These are phyloP conservation scores for Tyrophagus putrescentiae DNA, from an alignment of 1,140 invertebrate genomes.

Conservation along the genomic window DNA sequence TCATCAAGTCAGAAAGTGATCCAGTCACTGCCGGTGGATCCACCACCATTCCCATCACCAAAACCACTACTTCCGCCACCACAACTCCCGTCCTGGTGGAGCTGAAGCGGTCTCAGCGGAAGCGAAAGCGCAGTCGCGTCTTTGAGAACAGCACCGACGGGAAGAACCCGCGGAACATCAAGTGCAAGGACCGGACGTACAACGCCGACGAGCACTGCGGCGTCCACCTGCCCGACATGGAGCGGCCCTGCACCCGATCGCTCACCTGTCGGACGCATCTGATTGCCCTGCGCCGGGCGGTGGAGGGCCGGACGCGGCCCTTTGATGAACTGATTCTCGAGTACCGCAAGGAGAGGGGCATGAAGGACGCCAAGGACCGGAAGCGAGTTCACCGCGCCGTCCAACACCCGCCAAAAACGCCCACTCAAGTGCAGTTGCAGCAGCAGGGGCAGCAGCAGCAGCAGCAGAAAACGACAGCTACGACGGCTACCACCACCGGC, in stretches of 20 bases:
- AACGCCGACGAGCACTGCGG: constrained; percentile 70
- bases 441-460: too few species aligned
- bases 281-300: constrained; percentile 51
- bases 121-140: too few species aligned
- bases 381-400: constrained; percentile 43
- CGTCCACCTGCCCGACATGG: constrained; percentile 48
- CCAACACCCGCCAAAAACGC: constrained; percentile 36
- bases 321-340: constrained; percentile 64
- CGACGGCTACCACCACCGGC: too few species aligned
- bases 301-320: constrained; percentile 53
- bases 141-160: too few species aligned
- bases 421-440: constrained; percentile 16
- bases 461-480: too few species aligned
- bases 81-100: too few species aligned
- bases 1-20: too few species aligned
- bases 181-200: constrained; percentile 55
- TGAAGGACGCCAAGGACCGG: constrained; percentile 23
- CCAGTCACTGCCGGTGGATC: too few species aligned
- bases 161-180: constrained; percentile 30
- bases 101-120: too few species aligned
- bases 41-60: too few species aligned
- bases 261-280: constrained; percentile 70
- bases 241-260: constrained; percentile 58
- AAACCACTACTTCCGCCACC: too few species aligned
- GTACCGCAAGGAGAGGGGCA: constrained; percentile 45